Percentiles rank a stretch among this genome's conserved stretches.
Conservation (phyloP, 2,113 vertebrate species). For the Alligator mississippiensis region DNA sequence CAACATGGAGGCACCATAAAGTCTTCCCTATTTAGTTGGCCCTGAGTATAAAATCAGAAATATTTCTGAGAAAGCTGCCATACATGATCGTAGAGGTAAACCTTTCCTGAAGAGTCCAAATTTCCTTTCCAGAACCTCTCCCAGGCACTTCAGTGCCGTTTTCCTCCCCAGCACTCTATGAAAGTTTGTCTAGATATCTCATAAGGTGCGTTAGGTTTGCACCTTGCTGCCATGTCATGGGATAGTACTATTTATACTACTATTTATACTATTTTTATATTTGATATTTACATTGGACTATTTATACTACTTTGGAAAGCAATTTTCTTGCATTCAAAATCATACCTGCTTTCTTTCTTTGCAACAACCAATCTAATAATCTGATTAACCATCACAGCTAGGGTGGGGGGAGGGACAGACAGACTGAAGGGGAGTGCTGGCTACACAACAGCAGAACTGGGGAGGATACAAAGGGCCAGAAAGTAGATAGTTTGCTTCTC, state of each 20-base stretch:
- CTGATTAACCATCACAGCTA: not conserved
- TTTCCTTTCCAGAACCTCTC: not conserved
- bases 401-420: too few species aligned
- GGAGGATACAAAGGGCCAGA: not conserved
- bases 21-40: not conserved
- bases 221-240: too few species aligned
- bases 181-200: not conserved
- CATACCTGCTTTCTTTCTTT: not conserved
- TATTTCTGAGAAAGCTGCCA: not conserved
- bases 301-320: not conserved
- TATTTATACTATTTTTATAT: too few species aligned
- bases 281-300: not conserved
- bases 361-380: not conserved
- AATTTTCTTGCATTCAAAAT: not conserved
- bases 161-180: not conserved
- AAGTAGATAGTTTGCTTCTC: not conserved
- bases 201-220: not conserved
- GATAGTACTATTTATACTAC: too few species aligned
- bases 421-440: not conserved
- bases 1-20: not conserved
- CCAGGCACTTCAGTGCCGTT: not conserved
- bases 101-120: not conserved
- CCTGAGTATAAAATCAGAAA: not conserved
- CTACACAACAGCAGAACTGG: not conserved
- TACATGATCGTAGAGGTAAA: not conserved